Evolutionary conservation across 1,140 invertebrate species (phyloP), one percentile per base, ranked within the genome.

Genomic region (Tetramorium simillimum): DNA sequence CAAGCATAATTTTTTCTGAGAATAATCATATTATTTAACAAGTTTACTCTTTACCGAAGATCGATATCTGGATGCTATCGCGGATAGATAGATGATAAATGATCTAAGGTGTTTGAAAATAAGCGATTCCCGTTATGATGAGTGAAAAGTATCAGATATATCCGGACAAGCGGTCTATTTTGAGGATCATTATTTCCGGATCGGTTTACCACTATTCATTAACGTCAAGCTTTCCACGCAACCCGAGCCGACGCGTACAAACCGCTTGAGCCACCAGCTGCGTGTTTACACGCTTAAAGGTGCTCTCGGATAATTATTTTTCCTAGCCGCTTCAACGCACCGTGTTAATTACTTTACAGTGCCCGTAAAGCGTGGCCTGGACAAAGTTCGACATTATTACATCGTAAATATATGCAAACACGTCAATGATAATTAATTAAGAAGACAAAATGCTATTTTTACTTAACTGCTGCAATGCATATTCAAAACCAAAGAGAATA

Each of bases 171-270:
- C 63, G 49, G 18, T 85, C 89, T 91, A 91, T 91, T 90, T 91
- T 85, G 67, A 88, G 89, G 65, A 86, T 91, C 89, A 91, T 91
- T 91, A 91, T 91, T 91, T 90, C 87, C 88, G 73, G 90, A 91
- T 91, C 89, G 89, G 87, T 90, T 91, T 90, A 90, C 87, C 78
- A 90, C 89, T 90, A 90, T 91, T 91, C 89, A 86, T 91, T 91
- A 91, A 88, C 89, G 90, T 91, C 90, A 76, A 80, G 67, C 87
- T 90, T 90, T 90, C 73, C 89, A 65, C 86, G 88, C 85, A 90
- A 91, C 75, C 76, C 84, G 81, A 88, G 89, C 65, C 89, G 53
- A 60, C 53, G 62, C 60, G 65, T 78, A 86, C 77, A 86, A 80
- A 69, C 85, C 62, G 65, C 24, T 70, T 53, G 56, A 76, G 49